phyloP scores from a whole-genome alignment of 2,797 vertebrate species.

The Gadopsis bispinosus region DNA sequence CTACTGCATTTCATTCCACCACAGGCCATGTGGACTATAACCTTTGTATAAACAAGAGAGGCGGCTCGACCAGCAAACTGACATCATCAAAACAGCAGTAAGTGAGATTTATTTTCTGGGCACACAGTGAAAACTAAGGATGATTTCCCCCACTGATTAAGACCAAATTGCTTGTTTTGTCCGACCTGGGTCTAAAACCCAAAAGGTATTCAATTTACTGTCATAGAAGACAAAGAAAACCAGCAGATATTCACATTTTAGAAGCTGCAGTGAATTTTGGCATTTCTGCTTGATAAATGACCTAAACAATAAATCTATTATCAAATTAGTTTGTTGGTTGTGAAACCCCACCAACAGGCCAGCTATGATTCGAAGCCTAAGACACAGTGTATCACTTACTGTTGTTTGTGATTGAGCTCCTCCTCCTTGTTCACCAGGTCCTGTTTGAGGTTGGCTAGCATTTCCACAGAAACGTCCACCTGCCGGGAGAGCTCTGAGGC shows the following conservation, averaged over 20 bases:
- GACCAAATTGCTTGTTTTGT: neutral
- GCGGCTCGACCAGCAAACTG: neutral
- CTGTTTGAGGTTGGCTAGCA: conserved; percentile 97
- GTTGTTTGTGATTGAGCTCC: conserved; percentile 95
- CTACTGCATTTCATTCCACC: neutral
- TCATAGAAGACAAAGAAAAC: neutral
- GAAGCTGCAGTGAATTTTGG: neutral
- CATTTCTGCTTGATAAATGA: neutral
- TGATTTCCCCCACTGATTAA: neutral
- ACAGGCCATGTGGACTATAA: neutral
- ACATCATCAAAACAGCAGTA: neutral
- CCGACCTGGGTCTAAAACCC: neutral
- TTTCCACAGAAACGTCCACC: conserved; percentile 98
- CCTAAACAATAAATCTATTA: neutral
- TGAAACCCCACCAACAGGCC: conserved; percentile 1
- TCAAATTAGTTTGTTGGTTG: neutral
- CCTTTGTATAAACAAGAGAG: neutral
- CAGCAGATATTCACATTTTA: neutral
- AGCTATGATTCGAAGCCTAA: neutral
- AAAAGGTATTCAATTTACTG: neutral
- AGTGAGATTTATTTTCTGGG: neutral
- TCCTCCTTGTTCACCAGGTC: conserved; percentile 97
- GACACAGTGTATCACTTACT: conserved; percentile 85
- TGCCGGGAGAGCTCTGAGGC: conserved; percentile 95
- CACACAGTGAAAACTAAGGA: neutral